Base-by-base conservation (phyloP, 2,113 vertebrate species). In the Eulemur rufifrons region DNA sequence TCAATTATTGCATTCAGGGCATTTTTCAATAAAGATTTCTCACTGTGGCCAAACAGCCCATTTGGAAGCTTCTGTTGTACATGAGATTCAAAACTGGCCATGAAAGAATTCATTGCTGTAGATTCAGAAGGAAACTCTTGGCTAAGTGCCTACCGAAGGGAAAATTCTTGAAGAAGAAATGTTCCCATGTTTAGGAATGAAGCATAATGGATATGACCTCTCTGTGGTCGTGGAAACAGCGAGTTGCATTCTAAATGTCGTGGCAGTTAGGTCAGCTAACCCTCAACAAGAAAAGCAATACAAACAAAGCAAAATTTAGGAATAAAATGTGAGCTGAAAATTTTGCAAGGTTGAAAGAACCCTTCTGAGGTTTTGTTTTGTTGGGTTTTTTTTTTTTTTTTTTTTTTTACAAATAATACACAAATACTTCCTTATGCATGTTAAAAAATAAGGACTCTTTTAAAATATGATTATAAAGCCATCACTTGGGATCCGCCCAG, bases 1-100 rank as follows among this genome's bases (percentile, higher is more conserved):
- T 97, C 90, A 96, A 94, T 95, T 94, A 95, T 71, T 69, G 47
- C 52, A 86, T 82, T 96, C 73, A 77, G 86, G 73, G 80, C 74
- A 63, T 29, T 86, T 92, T 90, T 94, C 89, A 92, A 89, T 92
- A 81, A 96, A 54, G 42, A 81, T 74, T 86, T 85, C 63, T 94
- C 74, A 50, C 11, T 96, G 92, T 90, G 95, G 80, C 66, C 95
- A 94, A 96, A 92, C 89, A 94, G 59, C 18, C 42, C 77, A 94
- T 94, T 94, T 95, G 89, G 76, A 95, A 81, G 80, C 73, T 68
- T 78, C 85, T 34, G 21, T 6, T 45, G 37, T 39, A n/a, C 2
- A 1, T 56, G 89, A 23, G 37, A 56, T 59, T 94, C 71, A 82
- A 66, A 69, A 50, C 27, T 8, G 3, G 29, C 32, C 64, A 1